Evolutionary conservation across 2,888 invertebrate species (phyloP).

Genomic region (Lamproptera curius): DNA sequence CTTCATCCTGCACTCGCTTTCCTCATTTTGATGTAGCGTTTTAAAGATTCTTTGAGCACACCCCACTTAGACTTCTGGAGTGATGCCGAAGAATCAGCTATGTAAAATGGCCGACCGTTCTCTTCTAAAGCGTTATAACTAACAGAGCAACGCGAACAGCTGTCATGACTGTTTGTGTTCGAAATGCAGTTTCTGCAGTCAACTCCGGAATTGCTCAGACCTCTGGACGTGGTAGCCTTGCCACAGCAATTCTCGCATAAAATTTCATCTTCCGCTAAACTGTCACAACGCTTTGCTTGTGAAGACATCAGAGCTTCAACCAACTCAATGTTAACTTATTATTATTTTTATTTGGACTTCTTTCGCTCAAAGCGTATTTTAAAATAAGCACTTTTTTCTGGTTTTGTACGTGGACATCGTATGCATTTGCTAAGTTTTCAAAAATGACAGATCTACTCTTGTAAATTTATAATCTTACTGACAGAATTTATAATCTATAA

Average conservation of each 20-base stretch:
- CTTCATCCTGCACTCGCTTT: slow-evolving; percentile 22
- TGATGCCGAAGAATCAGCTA: slow-evolving; percentile 45
- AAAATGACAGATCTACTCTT: too few relatives aligned
- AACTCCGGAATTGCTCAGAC: slow-evolving; percentile 44
- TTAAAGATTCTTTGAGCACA: slow-evolving; percentile 40
- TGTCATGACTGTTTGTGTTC: slow-evolving; percentile 35
- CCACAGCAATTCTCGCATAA: slow-evolving; percentile 36
- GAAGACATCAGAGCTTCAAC: slow-evolving; percentile 16
- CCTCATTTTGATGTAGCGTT: slow-evolving; percentile 33
- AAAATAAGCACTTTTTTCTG: too few relatives aligned
- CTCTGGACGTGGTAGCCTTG: slow-evolving; percentile 53
- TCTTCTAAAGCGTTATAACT: slow-evolving; percentile 31
- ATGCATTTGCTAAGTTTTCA: too few relatives aligned
- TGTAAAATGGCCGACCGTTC: slow-evolving; percentile 43
- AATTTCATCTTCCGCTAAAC: slow-evolving; percentile 32
- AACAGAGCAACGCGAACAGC: slow-evolving; percentile 42
- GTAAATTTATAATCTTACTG: too few relatives aligned
- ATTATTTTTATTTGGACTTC: too few relatives aligned
- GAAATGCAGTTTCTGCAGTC: slow-evolving; percentile 38
- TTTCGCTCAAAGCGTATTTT: too few relatives aligned
- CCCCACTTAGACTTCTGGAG: slow-evolving; percentile 50
- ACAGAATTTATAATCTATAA: too few relatives aligned
- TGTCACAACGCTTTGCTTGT: slow-evolving; percentile 19
- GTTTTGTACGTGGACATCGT: too few relatives aligned
- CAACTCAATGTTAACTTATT: too few relatives aligned